These are phyloP conservation scores for Lasius fuliginosus DNA, from an alignment of 2,888 invertebrate species.

Conservation along the genomic window DNA sequence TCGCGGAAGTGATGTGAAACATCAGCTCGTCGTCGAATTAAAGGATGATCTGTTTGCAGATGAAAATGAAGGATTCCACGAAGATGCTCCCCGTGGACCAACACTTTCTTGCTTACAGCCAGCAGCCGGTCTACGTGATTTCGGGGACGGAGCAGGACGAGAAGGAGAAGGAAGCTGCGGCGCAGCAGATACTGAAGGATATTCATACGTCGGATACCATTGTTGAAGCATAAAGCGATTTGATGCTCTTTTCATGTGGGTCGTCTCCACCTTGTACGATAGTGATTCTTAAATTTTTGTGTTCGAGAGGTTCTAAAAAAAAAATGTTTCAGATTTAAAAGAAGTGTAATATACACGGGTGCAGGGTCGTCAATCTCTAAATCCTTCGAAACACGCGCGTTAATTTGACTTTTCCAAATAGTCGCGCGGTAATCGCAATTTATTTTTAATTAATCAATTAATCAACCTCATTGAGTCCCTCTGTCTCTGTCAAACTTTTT, in stretches of 20 bases:
- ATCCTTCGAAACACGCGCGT: background rate
- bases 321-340: background rate
- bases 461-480: background rate
- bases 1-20: background rate
- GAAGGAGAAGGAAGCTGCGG: conserved; percentile 70
- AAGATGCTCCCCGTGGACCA: conserved; percentile 81
- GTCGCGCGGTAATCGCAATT: background rate
- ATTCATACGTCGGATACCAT: conserved; percentile 59
- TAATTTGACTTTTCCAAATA: background rate
- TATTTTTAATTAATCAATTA: background rate
- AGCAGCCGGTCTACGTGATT: conserved; percentile 90
- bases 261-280: conserved; percentile 29
- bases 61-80: conserved; percentile 76
- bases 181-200: conserved; percentile 52
- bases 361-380: background rate
- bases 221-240: conserved; percentile 56
- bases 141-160: conserved; percentile 89
- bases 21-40: background rate
- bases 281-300: conserved; percentile 30
- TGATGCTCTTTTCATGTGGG: conserved; percentile 22
- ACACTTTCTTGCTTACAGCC: conserved; percentile 89
- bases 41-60: conserved; percentile 68
- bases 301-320: background rate
- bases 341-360: background rate
- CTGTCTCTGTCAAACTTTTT: background rate